Evolutionary conservation across 2,888 invertebrate genomes (phyloP).

Genomic region (Sminthurides aquaticus): DNA sequence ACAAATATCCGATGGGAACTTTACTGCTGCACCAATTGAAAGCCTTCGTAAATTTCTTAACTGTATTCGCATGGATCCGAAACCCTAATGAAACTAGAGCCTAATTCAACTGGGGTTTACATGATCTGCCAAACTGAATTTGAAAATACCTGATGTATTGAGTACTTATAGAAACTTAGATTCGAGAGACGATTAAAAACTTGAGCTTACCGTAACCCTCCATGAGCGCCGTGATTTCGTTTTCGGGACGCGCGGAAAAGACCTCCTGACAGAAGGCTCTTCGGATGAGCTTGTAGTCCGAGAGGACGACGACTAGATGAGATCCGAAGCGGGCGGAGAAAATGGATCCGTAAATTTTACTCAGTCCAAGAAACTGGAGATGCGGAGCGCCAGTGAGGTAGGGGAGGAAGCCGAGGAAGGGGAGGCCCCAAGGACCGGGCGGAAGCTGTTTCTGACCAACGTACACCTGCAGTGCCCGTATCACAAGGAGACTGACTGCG

Average conservation of each 20-base stretch:
- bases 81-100: too few species aligned
- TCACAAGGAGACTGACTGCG: constrained; percentile 24
- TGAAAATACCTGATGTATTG: too few species aligned
- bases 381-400: constrained; percentile 70
- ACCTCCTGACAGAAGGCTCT: constrained; percentile 78
- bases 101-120: too few species aligned
- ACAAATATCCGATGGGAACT: too few species aligned
- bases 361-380: constrained; percentile 67
- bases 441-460: constrained; percentile 52
- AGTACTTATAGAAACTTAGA: too few species aligned
- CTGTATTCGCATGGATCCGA: too few species aligned
- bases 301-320: constrained; percentile 74
- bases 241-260: constrained; percentile 79
- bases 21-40: too few species aligned
- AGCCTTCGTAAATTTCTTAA: too few species aligned
- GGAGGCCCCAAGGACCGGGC: constrained; percentile 82
- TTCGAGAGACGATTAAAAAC: too few species aligned
- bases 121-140: too few species aligned
- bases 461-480: constrained; percentile 32
- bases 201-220: constrained; percentile 76
- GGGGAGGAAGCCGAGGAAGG: constrained; percentile 73
- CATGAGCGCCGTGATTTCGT: constrained; percentile 74
- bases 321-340: constrained; percentile 74
- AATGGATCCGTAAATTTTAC: constrained; percentile 69
- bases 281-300: constrained; percentile 76